phyloP scores from a whole-genome alignment of 1,140 invertebrate genomes.

The Drosophila murphyi region DNA sequence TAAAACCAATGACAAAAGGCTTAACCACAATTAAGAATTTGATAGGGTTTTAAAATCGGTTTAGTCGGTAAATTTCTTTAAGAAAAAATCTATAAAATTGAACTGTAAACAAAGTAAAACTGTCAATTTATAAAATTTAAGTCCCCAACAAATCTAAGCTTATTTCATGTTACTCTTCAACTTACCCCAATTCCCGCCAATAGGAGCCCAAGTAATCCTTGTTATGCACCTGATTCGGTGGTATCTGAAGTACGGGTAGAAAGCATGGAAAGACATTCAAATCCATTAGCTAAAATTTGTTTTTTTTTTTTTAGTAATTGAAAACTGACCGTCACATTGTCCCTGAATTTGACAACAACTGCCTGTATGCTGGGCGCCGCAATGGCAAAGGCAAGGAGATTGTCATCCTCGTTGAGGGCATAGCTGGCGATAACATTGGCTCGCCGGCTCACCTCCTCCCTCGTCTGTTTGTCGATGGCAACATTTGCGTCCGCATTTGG shows the following conservation, averaged over 20 bases:
- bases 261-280: background rate
- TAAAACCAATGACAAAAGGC: background rate
- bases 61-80: no score
- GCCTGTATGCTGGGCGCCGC: conserved; percentile 82
- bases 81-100: no score
- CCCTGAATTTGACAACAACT: conserved; percentile 84
- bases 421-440: conserved; percentile 80
- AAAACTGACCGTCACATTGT: conserved; percentile 76
- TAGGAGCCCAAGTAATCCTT: conserved; percentile 81
- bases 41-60: no score
- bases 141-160: no score
- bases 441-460: conserved; percentile 69
- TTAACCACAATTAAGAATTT: no score
- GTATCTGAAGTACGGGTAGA: conserved; percentile 64
- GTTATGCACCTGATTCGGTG: conserved; percentile 78
- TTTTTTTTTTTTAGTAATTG: background rate
- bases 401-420: conserved; percentile 81
- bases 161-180: background rate
- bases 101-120: no score
- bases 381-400: conserved; percentile 82
- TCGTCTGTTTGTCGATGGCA: conserved; percentile 68
- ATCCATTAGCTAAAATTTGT: background rate
- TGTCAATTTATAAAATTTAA: no score
- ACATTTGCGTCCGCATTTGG: conserved; percentile 63
- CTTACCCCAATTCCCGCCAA: conserved; percentile 82